Percentiles rank a stretch among this genome's conserved stretches.
Conservation (phyloP, 2,888 invertebrate genomes). For the Diarsia rubi region DNA sequence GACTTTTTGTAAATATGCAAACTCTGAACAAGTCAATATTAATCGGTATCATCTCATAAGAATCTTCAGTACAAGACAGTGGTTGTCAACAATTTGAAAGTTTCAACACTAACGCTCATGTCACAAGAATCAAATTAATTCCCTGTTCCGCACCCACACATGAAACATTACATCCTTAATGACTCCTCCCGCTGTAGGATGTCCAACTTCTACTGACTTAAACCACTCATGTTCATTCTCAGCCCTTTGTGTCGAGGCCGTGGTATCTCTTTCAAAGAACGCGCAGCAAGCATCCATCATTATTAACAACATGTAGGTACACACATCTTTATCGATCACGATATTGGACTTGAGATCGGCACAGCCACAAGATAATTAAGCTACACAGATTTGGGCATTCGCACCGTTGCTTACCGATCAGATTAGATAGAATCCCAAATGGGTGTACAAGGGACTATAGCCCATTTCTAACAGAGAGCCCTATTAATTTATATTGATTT, state of each 20-base stretch:
- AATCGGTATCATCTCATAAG: background rate
- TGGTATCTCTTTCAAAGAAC: too few species aligned
- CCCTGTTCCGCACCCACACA: background rate
- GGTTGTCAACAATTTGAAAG: background rate
- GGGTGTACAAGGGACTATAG: constrained; percentile 51
- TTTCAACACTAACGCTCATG: background rate
- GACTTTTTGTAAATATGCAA: background rate
- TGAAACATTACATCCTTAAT: background rate
- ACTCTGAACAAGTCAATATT: background rate
- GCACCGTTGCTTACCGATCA: constrained; percentile 51
- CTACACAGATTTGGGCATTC: constrained; percentile 56
- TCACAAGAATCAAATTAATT: background rate
- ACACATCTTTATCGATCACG: constrained; percentile 37
- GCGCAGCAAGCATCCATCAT: background rate
- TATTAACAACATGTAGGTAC: background rate
- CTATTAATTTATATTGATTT: constrained; percentile 50
- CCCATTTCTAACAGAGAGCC: constrained; percentile 43
- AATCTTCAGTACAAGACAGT: background rate
- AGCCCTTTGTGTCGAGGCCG: too few species aligned
- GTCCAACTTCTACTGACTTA: too few species aligned
- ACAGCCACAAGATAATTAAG: constrained; percentile 59
- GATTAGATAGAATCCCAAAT: constrained; percentile 64
- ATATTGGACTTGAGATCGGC: constrained; percentile 51
- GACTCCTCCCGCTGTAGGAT: too few species aligned
- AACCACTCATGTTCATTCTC: too few species aligned